Percentiles rank a stretch among this genome's conserved stretches.
Evolutionary conservation across 92 coral and sea anemone genomes (phyloP).

Genomic region (Zoanthus sansibaricus): DNA sequence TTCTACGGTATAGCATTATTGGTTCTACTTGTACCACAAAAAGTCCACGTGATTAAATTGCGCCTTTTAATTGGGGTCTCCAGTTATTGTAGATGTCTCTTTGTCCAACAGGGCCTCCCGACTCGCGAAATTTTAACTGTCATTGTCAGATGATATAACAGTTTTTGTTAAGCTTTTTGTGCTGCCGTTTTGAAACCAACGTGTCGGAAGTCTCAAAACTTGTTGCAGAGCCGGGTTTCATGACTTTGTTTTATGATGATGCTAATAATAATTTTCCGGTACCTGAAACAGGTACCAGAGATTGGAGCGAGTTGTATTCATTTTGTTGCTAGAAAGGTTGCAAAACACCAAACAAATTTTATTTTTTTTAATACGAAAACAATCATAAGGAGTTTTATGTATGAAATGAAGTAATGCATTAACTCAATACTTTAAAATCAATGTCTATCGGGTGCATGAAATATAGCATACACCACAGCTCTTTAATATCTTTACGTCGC

Average conservation of each 20-base stretch:
- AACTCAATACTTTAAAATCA: too few species aligned
- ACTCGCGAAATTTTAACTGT: neutral
- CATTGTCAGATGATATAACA: neutral
- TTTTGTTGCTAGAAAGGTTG: neutral
- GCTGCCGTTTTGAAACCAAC: neutral
- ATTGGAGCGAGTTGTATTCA: neutral
- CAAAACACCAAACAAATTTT: neutral
- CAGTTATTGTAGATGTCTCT: neutral
- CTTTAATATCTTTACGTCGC: too few species aligned
- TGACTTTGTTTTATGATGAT: neutral
- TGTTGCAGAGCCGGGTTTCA: conserved; percentile 3
- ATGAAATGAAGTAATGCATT: too few species aligned
- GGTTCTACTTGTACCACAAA: neutral
- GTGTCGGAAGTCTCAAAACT: neutral
- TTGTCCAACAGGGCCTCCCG: neutral
- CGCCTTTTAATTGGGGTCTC: neutral
- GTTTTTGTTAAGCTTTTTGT: neutral
- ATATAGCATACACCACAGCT: too few species aligned
- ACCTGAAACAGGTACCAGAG: conserved; percentile 19
- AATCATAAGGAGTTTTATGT: too few species aligned
- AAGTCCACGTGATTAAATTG: conserved; percentile 4
- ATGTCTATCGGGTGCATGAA: too few species aligned
- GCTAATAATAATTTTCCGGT: neutral
- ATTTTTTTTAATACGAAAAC: too few species aligned
- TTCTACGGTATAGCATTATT: conserved; percentile 64